These are phyloP conservation scores for Syritta pipiens DNA, from an alignment of 2,888 invertebrate genomes.

Conservation along the genomic window DNA sequence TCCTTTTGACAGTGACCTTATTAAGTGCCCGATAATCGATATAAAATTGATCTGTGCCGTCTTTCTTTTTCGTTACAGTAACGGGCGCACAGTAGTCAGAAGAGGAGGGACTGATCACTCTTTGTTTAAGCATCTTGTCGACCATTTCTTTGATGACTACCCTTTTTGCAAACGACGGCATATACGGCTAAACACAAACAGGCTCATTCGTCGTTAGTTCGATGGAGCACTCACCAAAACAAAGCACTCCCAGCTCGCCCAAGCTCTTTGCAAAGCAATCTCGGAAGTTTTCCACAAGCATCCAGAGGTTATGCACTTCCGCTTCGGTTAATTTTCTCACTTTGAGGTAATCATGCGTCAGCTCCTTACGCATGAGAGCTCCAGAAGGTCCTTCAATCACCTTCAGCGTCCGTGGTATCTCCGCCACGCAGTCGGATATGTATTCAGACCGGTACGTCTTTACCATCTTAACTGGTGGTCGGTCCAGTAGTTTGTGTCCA, in stretches of 20 bases:
- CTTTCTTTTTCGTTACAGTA: constrained; percentile 6
- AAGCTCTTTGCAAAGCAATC: not conserved
- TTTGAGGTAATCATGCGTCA: not conserved
- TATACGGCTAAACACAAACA: constrained; percentile 14
- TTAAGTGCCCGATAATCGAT: constrained; percentile 11
- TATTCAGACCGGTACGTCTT: not conserved
- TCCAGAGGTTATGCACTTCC: not conserved
- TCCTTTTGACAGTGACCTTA: not conserved
- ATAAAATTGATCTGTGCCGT: constrained; percentile 2
- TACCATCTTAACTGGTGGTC: constrained; percentile 2
- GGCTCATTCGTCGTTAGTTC: not conserved
- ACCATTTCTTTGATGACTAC: not conserved
- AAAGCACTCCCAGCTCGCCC: not conserved
- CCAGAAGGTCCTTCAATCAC: not conserved
- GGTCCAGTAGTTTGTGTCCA: not conserved
- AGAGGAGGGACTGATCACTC: not conserved
- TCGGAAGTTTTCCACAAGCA: not conserved
- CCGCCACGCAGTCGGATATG: not conserved
- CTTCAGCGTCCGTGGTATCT: not conserved
- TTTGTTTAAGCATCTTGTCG: not conserved
- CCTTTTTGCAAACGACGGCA: not conserved
- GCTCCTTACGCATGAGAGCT: not conserved
- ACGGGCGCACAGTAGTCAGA: constrained; percentile 8
- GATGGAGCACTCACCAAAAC: not conserved
- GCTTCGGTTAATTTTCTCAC: not conserved